These are phyloP conservation scores for Phasianus colchicus DNA, from an alignment of 2,113 vertebrate species.

Conservation along the genomic window DNA sequence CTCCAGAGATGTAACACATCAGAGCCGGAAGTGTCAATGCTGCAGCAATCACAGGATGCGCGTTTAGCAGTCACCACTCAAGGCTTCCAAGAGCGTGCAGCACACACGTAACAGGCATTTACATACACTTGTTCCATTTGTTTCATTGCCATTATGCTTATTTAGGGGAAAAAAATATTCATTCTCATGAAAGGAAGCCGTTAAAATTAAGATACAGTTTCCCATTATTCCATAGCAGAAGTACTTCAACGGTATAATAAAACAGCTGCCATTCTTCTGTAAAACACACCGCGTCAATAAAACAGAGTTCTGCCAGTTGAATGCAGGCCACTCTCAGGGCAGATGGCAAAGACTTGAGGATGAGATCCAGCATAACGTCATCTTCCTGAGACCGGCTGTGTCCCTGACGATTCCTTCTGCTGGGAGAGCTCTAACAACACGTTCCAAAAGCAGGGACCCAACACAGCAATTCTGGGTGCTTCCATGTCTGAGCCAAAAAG, in stretches of 20 bases:
- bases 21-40: background rate
- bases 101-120: background rate
- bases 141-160: background rate
- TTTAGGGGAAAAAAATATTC: background rate
- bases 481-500: background rate
- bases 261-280: background rate
- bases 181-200: background rate
- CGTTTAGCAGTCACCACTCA: background rate
- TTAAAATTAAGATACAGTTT: background rate
- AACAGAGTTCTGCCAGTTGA: background rate
- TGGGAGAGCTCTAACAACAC: accelerated
- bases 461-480: background rate
- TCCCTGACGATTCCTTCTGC: background rate
- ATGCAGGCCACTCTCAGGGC: background rate
- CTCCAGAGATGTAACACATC: accelerated
- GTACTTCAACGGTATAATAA: background rate
- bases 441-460: background rate
- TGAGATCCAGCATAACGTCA: background rate
- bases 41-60: background rate
- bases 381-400: background rate
- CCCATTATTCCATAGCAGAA: background rate
- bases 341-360: background rate
- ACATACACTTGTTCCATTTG: background rate
- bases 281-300: background rate
- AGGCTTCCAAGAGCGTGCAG: background rate